A percentile compares a stretch with the other conserved stretches of the same genome.
Conservation (phyloP, 1,140 invertebrate genomes). For the Scylla paramamosain region DNA sequence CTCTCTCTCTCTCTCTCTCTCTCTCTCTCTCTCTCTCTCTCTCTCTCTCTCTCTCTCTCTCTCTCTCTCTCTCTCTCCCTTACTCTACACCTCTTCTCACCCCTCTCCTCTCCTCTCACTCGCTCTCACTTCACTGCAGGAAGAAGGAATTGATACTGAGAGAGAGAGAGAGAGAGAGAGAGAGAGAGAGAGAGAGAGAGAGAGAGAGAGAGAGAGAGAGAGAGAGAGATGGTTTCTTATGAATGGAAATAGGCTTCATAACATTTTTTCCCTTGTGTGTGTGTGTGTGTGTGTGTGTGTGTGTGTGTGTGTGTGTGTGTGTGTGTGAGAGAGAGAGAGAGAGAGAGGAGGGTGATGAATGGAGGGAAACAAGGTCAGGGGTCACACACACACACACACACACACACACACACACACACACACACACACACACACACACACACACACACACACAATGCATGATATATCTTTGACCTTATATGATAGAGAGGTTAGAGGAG, state of each 20-base stretch:
- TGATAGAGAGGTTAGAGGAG: too few relatives aligned
- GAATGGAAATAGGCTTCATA: background rate
- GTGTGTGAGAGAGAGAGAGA: background rate
- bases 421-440: too few relatives aligned
- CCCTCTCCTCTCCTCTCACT: background rate
- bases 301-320: background rate
- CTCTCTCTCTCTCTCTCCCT: background rate
- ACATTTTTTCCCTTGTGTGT: background rate
- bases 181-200: background rate
- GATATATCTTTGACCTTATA: too few relatives aligned
- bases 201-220: too few relatives aligned
- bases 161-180: background rate
- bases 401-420: too few relatives aligned
- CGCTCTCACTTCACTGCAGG: background rate
- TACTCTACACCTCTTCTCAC: background rate
- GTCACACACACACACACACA: too few relatives aligned
- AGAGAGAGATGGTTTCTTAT: background rate
- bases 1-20: slow-evolving; percentile 16
- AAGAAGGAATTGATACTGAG: background rate
- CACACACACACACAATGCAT: too few relatives aligned
- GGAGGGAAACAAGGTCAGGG: background rate
- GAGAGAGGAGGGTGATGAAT: background rate
- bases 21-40: slow-evolving; percentile 35
- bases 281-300: background rate
- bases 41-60: slow-evolving; percentile 35